Evolutionary conservation across 2,888 invertebrate genomes (phyloP), one percentile per base, ranked within the genome.

Genomic region (Chrysodeixis includens): DNA sequence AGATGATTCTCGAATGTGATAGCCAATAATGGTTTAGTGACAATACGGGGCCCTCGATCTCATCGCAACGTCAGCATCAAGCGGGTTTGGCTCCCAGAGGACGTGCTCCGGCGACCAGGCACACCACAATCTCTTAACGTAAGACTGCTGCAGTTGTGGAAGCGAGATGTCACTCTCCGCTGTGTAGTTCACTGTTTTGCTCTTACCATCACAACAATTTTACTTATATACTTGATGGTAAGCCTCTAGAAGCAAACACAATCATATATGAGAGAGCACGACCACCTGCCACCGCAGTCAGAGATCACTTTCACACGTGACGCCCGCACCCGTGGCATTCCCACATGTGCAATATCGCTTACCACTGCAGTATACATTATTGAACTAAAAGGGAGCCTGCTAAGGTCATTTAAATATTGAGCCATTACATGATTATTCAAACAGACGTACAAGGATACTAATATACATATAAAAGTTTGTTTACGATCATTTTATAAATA

Each of bases 261-360:
- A 40, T 4, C 44, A n/a, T n/a, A 16, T 16, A 18, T 18, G 20
- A 18, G 20, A 4, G 20, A 3, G 46, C 9, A 18, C 46, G 46
- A 40, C n/a, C 40, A 40, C n/a, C 40, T n/a, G n/a, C 40, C 0
- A 40, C n/a, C 40, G 5, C 35, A 40, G n/a, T n/a, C 40, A 14
- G 46, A 49, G 63, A 76, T 76, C 40, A 56, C n/a, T 69, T 54
- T 18, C 40, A 66, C 73, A 67, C 65, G 69, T 65, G 65, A 30
- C 62, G 46, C 62, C 22, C 56, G 30, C 54, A 59, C 22, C 18
- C 44, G 46, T 18, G 40, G 56, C 51, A 60, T 55, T 62, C 70
- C 51, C 66, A 72, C 75, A 75, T 72, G 69, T 81, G 71, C 57
- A 64, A 54, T 57, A 66, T 69, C 59, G 55, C 62, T 74, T 74